Base-by-base conservation (phyloP, 2,797 vertebrate genomes). In the Oreochromis mossambicus region DNA sequence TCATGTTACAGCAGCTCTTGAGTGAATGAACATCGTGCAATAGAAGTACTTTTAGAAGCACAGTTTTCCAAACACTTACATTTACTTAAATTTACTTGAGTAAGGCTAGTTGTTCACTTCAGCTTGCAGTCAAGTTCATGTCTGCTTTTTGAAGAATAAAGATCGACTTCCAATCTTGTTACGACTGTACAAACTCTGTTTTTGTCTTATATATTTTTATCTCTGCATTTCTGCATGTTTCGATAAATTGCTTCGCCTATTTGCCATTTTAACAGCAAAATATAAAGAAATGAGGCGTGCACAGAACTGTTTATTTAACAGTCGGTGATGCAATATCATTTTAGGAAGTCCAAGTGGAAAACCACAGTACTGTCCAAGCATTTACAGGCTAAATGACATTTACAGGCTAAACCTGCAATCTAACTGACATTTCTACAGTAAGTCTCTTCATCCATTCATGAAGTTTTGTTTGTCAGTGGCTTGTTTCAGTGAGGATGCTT, bases 351-450 rank as follows among this genome's bases (percentile, higher is more conserved):
- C 21, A 82, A 34, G 58, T 7, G 32, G 77, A 81, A 92, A 91
- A 82, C 66, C 41, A 63, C 77, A 79, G 66, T 56, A 84, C 17
- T 80, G 78, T 66, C 58, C 29, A 79, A 86, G 89, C 46, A 85
- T 41, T 77, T 82, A 76, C 78, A 55, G 77, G 46, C 54, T 66
- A 29, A 63, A 5, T 86, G 83, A 58, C 41, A 83, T 41, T 73
- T 83, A 78, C 82, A 66, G 70, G 38, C 66, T 66, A 29, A 88
- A 83, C 82, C 48, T 85, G 78, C 38, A 61, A 84, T 82, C 78
- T 89, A 79, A 61, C 79, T 87, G 86, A 89, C 41, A 13, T 68
- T 70, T 80, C 10, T 51, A 8, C 29, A 61, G 29, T 61, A 61
- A 61, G 51, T 56, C 61, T 82, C 66, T 34, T 61, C 8, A 10